Evolutionary conservation across 64 coral and sea anemone species (phyloP).

Genomic region (Hydrozoanthus tunicans): DNA sequence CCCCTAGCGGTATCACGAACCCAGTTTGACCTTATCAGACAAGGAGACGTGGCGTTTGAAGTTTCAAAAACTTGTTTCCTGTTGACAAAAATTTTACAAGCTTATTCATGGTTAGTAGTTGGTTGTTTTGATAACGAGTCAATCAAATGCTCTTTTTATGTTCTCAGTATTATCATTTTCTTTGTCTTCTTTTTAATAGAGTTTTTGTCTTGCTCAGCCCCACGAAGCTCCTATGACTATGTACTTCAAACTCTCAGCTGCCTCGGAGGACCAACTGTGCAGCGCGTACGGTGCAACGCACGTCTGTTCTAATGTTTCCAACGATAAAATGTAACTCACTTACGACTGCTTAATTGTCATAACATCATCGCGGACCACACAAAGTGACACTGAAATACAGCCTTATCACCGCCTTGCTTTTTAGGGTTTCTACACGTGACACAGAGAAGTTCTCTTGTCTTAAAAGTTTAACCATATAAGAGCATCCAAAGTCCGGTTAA

Average conservation of each 20-base stretch:
- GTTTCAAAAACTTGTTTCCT: background rate
- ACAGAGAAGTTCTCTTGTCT: too few relatives aligned
- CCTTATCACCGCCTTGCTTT: too few relatives aligned
- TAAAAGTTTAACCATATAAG: too few relatives aligned
- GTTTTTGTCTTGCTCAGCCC: too few relatives aligned
- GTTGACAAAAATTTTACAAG: background rate
- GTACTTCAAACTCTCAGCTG: background rate
- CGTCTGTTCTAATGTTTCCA: too few relatives aligned
- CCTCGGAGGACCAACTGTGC: background rate
- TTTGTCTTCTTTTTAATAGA: background rate
- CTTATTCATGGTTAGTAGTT: background rate
- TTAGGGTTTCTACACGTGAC: too few relatives aligned
- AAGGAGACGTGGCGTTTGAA: background rate
- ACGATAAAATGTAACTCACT: too few relatives aligned
- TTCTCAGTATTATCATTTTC: background rate
- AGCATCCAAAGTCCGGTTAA: too few relatives aligned
- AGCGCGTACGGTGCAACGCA: too few relatives aligned
- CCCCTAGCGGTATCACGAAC: background rate
- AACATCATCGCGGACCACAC: too few relatives aligned
- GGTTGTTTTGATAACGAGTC: background rate
- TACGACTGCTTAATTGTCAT: too few relatives aligned
- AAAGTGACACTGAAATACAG: too few relatives aligned
- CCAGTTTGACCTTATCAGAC: constrained; percentile 18
- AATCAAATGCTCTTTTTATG: background rate
- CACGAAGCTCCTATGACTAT: background rate